Percentiles rank a stretch among this genome's conserved stretches.
Evolutionary conservation across 2,888 invertebrate genomes (phyloP).

Genomic region (Morpho helenor): DNA sequence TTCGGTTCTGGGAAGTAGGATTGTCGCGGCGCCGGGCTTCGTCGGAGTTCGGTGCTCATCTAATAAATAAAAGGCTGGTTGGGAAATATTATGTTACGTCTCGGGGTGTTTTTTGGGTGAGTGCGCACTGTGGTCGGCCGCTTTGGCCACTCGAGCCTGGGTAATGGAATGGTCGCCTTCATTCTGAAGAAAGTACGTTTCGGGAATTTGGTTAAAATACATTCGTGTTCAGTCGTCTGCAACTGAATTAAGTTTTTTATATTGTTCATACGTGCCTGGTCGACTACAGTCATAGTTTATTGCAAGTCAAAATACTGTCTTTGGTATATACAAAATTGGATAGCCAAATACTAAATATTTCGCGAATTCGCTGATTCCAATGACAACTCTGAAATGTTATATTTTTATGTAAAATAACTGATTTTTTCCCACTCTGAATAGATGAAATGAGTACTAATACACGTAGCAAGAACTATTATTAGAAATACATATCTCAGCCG

Average conservation of each 20-base stretch:
- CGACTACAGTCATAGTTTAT: too few species aligned
- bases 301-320: too few species aligned
- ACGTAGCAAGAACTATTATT: too few species aligned
- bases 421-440: too few species aligned
- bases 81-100: constrained; percentile 78
- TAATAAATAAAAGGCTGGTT: constrained; percentile 76
- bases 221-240: neutral
- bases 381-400: too few species aligned
- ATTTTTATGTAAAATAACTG: too few species aligned
- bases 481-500: too few species aligned
- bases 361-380: too few species aligned
- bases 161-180: constrained; percentile 44
- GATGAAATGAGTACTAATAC: too few species aligned
- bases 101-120: constrained; percentile 65
- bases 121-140: constrained; percentile 54
- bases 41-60: constrained; percentile 44
- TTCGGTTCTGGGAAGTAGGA: constrained; percentile 68
- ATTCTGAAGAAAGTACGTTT: constrained; percentile 1
- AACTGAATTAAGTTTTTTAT: neutral
- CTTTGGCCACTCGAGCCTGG: constrained; percentile 56
- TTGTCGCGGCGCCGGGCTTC: constrained; percentile 70
- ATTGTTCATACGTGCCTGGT: too few species aligned
- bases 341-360: neutral
- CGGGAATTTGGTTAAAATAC: neutral
- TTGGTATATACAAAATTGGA: neutral